These are phyloP conservation scores for Esox lucius DNA, from an alignment of 2,797 vertebrate genomes.

Conservation along the genomic window DNA sequence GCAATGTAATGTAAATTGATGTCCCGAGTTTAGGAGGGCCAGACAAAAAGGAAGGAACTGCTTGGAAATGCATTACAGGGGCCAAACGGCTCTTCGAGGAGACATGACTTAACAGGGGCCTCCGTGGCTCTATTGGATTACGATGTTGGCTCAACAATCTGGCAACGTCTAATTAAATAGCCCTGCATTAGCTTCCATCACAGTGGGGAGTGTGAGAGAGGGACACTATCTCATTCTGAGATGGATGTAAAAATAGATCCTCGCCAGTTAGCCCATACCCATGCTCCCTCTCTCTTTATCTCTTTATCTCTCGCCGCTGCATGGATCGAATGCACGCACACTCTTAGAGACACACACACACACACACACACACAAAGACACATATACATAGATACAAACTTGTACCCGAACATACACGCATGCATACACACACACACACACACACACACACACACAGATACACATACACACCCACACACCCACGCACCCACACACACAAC, in stretches of 20 bases:
- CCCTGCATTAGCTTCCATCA: constrained; percentile 69
- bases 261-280: constrained; percentile 55
- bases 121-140: constrained; percentile 75
- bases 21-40: constrained; percentile 65
- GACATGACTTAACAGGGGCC: constrained; percentile 65
- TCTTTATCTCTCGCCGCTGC: constrained; percentile 10
- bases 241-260: constrained; percentile 76
- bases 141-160: constrained; percentile 75
- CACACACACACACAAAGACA: background rate
- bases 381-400: background rate
- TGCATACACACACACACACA: background rate
- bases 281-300: constrained; percentile 8
- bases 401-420: background rate
- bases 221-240: constrained; percentile 74
- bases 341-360: background rate
- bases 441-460: background rate
- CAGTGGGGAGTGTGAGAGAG: constrained; percentile 61
- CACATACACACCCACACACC: background rate
- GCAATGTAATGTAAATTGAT: constrained; percentile 72
- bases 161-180: constrained; percentile 80
- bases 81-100: constrained; percentile 61
- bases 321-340: constrained; percentile 2
- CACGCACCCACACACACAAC: background rate
- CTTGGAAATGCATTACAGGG: constrained; percentile 65
- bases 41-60: constrained; percentile 67